Evolutionary conservation across 2,888 invertebrate species (phyloP), one percentile per base, ranked within the genome.

Genomic region (Chloromyia formosa): DNA sequence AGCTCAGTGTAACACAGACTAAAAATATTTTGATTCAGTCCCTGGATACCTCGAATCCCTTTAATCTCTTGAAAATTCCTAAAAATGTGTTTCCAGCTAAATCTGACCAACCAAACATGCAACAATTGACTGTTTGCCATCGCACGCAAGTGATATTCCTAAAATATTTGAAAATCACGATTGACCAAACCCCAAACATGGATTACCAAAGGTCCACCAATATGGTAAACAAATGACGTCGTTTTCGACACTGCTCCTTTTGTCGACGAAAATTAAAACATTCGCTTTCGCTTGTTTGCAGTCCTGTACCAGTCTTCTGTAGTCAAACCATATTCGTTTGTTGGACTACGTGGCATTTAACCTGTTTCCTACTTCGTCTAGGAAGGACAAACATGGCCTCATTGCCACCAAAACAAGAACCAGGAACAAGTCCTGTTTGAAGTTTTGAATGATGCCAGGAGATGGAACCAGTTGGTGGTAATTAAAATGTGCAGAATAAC

Each of bases 401-500:
- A 35, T 35, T 7, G 2, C 27, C 7, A 7, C 27, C 27, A 7
- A 35, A 35, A 40, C 40, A 49, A 66, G 62, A 20, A 49, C 66
- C 35, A 16, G 66, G 4, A 49, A 49, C 23, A 12, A 40, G 62
- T 4, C 66, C 14, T 1, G 66, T 45, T 66, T 10, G 20, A 71
- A 12, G 10, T 58, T 58, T 71, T 58, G 71, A 71, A 18, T 71
- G 58, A 71, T 58, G 54, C 14, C 20, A 71, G 58, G 40, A 35
- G 20, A 71, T 56, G 58, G 18, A 22, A 56, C 23, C 71, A 56
- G 71, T 71, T 71, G 62, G 64, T 74, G 73, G 73, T 74, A 74
- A 74, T 74, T 74, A 74, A 74, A 74, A 74, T 74, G 73, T 74
- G 40, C 73, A 64, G 23, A 61, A 45, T 45, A 45, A 61, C 73